phyloP scores from a whole-genome alignment of 2,797 vertebrate species.

The Nothura maculosa region DNA sequence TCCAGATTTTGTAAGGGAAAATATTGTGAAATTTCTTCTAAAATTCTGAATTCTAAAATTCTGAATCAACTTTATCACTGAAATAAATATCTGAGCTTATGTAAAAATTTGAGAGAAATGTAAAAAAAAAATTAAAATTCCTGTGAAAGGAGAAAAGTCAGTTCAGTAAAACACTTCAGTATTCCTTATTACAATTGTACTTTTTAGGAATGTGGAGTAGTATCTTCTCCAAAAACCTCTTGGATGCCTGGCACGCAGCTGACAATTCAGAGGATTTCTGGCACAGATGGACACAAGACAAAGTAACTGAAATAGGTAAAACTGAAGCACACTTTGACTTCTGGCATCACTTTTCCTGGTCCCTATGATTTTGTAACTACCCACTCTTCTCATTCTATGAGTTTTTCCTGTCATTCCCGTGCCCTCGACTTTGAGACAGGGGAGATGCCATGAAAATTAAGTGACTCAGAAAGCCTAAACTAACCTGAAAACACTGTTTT shows the following conservation, averaged over 20 bases:
- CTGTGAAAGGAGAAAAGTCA: background rate
- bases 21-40: background rate
- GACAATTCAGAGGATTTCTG: conserved; percentile 84
- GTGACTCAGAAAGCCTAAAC: background rate
- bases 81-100: background rate
- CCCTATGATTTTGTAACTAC: background rate
- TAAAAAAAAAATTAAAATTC: accelerated
- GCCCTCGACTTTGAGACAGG: background rate
- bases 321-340: background rate
- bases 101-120: background rate
- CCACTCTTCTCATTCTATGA: background rate
- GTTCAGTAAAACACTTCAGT: background rate
- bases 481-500: background rate
- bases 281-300: conserved; percentile 81
- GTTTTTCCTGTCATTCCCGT: background rate
- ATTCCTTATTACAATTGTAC: background rate
- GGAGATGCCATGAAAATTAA: background rate
- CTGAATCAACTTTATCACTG: background rate
- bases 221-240: conserved; percentile 85
- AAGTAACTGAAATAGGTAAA: conserved; percentile 82
- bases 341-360: background rate
- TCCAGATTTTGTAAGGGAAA: background rate
- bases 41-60: background rate
- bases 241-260: conserved; percentile 83
- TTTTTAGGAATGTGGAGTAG: conserved; percentile 86